A percentile compares a stretch with the other conserved stretches of the same genome.
phyloP scores from a whole-genome alignment of 2,797 vertebrate species.

The Erethizon dorsatum region DNA sequence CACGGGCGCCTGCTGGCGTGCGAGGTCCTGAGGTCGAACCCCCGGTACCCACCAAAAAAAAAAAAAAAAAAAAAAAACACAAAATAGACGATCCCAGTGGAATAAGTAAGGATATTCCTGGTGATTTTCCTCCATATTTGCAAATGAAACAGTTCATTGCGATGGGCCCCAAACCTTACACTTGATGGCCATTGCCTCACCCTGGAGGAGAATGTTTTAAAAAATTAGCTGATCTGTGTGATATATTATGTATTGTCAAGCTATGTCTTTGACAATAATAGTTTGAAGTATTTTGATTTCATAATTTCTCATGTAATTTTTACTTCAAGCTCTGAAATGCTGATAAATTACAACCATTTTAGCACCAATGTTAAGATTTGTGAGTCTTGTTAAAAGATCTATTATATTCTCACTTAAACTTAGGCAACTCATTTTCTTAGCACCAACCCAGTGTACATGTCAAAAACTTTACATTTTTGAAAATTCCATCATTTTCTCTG shows the following conservation, averaged over 20 bases:
- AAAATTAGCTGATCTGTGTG: not conserved
- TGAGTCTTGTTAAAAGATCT: constrained; percentile 26
- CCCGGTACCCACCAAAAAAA: too few relatives aligned
- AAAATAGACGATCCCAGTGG: not conserved
- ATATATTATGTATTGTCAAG: constrained; percentile 56
- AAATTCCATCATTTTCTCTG: not conserved
- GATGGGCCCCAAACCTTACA: not conserved
- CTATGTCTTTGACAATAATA: not conserved
- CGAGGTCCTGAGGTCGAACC: too few relatives aligned
- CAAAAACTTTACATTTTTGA: constrained; percentile 21
- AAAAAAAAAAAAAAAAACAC: too few relatives aligned
- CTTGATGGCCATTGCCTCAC: not conserved
- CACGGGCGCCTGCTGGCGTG: too few relatives aligned
- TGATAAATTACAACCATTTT: constrained; percentile 69
- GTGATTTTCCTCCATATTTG: not conserved
- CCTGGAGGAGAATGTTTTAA: constrained; percentile 18
- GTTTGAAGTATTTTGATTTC: constrained; percentile 39
- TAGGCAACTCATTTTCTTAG: constrained; percentile 32
- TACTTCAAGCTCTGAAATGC: constrained; percentile 47
- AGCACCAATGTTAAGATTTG: constrained; percentile 34
- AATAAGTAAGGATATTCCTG: not conserved
- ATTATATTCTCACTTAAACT: constrained; percentile 19
- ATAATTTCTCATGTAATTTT: constrained; percentile 67
- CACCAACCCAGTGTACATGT: not conserved
- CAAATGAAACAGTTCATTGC: constrained; percentile 41